Percentiles rank a stretch among this genome's conserved stretches.
Conservation (phyloP, 1,140 invertebrate genomes). For the Xylocopa sonorina region DNA sequence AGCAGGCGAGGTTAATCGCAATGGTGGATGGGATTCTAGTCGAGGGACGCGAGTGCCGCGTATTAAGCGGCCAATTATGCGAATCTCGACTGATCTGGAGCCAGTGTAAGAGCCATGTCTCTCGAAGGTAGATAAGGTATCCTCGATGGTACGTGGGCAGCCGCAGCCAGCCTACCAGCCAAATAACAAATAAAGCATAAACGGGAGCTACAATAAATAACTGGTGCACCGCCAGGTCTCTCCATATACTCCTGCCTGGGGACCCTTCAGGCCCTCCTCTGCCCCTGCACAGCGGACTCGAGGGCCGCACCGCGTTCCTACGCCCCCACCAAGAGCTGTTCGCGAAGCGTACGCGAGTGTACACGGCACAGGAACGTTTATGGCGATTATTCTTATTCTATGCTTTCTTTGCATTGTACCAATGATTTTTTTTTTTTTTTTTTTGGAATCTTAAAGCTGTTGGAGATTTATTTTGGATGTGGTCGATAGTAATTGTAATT, state of each 20-base stretch:
- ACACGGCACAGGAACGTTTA: no score
- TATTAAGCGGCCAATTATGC: conserved; percentile 58
- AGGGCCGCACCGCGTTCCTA: background rate
- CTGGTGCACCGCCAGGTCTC: conserved; percentile 67
- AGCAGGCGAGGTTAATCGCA: background rate
- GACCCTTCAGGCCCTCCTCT: conserved; percentile 49
- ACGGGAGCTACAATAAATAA: conserved; percentile 78
- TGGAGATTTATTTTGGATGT: no score
- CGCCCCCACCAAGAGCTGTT: conserved; percentile 58
- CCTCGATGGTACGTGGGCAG: conserved; percentile 40
- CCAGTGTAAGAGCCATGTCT: conserved; percentile 48
- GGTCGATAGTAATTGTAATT: no score
- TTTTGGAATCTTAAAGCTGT: no score
- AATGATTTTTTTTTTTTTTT: no score
- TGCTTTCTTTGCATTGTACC: no score
- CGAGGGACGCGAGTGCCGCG: conserved; percentile 12
- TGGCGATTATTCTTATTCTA: no score
- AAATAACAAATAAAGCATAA: conserved; percentile 78
- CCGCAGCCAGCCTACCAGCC: conserved; percentile 51
- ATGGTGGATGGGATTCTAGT: conserved; percentile 3
- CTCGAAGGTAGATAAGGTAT: conserved; percentile 53
- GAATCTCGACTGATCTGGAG: conserved; percentile 55
- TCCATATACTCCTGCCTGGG: conserved; percentile 47
- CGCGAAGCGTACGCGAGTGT: no score
- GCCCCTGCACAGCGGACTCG: background rate